Conservation (phyloP, 2,888 invertebrate species). For the Eristalis intricaria region DNA sequence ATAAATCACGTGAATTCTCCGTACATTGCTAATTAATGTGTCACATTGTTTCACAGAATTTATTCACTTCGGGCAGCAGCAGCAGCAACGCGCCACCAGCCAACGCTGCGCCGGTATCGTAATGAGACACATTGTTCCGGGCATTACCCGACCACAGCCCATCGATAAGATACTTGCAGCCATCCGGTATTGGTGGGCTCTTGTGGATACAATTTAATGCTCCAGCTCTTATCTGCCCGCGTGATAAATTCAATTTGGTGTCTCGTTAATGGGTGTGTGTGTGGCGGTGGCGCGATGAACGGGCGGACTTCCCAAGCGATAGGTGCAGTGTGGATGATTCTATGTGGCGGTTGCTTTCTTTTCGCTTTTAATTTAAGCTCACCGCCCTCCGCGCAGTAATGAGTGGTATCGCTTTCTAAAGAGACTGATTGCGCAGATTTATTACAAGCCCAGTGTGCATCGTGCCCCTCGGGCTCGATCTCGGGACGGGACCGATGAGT, state of each 20-base stretch:
- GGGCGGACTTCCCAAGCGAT: neutral
- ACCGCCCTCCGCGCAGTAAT: conserved; percentile 10
- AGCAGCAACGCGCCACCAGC: neutral
- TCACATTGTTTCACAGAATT: conserved; percentile 53
- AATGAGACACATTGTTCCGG: conserved; percentile 48
- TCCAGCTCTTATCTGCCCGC: conserved; percentile 29
- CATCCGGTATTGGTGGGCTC: conserved; percentile 23
- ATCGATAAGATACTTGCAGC: conserved; percentile 54
- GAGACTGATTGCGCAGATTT: conserved; percentile 42
- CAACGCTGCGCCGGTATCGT: conserved; percentile 11
- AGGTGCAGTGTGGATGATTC: neutral
- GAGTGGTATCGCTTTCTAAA: conserved; percentile 37
- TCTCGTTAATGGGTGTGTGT: conserved; percentile 53
- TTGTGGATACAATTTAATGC: conserved; percentile 40
- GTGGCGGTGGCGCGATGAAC: neutral
- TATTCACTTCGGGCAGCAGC: conserved; percentile 26
- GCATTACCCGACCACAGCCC: conserved; percentile 28
- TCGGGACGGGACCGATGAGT: neutral
- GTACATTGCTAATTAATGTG: conserved; percentile 58
- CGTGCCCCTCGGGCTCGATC: neutral
- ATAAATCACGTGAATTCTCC: conserved; percentile 47
- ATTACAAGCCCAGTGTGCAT: conserved; percentile 6
- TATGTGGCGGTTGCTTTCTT: neutral
- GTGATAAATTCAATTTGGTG: conserved; percentile 63
- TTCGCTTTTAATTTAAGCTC: conserved; percentile 30